phyloP scores from a whole-genome alignment of 2,113 vertebrate species.

The Jaculus jaculus region DNA sequence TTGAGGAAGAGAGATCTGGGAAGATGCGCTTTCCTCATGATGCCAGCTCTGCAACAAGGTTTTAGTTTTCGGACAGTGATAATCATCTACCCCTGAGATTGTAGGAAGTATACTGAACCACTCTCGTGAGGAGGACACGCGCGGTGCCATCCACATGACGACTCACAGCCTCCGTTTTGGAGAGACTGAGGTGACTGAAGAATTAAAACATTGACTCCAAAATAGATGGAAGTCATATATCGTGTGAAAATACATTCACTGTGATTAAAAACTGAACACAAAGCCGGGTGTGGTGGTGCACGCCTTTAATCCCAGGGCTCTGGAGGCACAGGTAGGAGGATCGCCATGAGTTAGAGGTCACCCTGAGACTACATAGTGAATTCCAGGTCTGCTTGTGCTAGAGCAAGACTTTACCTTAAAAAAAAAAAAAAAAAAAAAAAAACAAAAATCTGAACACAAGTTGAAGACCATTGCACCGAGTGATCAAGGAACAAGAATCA shows the following conservation, averaged over 20 bases:
- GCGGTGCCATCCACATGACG: neutral
- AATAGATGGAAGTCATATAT: neutral
- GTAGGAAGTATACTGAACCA: neutral
- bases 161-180: neutral
- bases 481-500: neutral
- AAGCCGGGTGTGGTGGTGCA: no score
- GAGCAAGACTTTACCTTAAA: neutral
- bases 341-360: no score
- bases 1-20: conserved; percentile 13
- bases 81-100: neutral
- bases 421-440: neutral
- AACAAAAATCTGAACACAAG: neutral
- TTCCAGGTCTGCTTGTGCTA: no score
- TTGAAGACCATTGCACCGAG: neutral
- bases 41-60: conserved; percentile 12
- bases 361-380: no score
- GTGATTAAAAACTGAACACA: neutral
- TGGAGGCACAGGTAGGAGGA: no score
- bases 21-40: neutral
- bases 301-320: no score
- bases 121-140: neutral
- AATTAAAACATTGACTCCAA: neutral
- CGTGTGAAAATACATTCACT: neutral
- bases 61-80: conserved; percentile 35
- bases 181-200: neutral